phyloP scores from a whole-genome alignment of 1,140 invertebrate species.

The Scaptomyza montana region DNA sequence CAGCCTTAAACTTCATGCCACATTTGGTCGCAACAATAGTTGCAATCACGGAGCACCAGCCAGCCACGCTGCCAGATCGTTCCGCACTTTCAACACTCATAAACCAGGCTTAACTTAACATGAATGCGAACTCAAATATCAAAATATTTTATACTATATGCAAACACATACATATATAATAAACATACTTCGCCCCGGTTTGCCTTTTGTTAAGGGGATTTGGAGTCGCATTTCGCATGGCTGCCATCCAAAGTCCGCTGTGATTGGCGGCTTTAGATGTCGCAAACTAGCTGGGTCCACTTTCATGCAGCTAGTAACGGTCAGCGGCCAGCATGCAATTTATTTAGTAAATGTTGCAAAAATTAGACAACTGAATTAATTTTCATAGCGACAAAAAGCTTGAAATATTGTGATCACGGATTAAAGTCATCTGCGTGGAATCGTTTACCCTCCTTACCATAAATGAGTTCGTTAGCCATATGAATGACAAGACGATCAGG shows the following conservation, averaged over 20 bases:
- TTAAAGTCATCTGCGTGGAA: conserved; percentile 41
- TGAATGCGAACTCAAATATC: conserved; percentile 77
- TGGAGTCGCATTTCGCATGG: conserved; percentile 46
- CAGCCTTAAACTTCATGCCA: conserved; percentile 81
- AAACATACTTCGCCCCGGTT: not conserved
- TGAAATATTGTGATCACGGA: conserved; percentile 69
- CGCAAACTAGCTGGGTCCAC: conserved; percentile 18
- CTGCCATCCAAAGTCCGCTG: conserved; percentile 11
- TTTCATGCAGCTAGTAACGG: conserved; percentile 22
- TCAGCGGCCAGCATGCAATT: conserved; percentile 47
- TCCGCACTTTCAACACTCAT: conserved; percentile 73
- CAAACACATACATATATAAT: not conserved
- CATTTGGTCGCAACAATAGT: conserved; percentile 79
- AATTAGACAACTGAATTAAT: conserved; percentile 83
- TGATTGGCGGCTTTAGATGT: conserved; percentile 13
- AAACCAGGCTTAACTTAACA: conserved; percentile 82
- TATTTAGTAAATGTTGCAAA: conserved; percentile 72
- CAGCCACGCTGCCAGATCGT: conserved; percentile 18
- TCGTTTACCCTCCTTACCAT: conserved; percentile 21
- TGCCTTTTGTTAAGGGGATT: conserved; percentile 37
- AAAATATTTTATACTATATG: conserved; percentile 73
- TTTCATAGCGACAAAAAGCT: conserved; percentile 74
- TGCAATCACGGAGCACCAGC: conserved; percentile 68
- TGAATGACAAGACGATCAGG: conserved; percentile 4
- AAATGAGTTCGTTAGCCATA: conserved; percentile 61